Evolutionary conservation across 2,797 vertebrate species (phyloP), one percentile per base, ranked within the genome.

Genomic region (Micromesistius poutassou): DNA sequence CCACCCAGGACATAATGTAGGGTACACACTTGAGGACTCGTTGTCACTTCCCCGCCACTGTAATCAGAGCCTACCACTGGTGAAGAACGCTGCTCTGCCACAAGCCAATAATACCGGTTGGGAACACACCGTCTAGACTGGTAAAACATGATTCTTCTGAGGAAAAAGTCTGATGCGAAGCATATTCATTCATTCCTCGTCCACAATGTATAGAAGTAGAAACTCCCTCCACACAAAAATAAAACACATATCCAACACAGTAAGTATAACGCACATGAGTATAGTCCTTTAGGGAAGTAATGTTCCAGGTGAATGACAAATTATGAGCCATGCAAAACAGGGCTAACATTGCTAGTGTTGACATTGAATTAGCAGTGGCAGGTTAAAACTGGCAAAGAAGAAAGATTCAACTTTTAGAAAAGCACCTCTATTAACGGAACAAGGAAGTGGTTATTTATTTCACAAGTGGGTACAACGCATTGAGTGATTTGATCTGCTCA

Each of bases 91-190:
- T 22, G 77, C 68, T 71, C 36, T 73, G 16, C 4, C 0, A 42
- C 33, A n/a, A 72, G 28, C 13, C 68, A 78, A 84, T 79, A 83
- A 73, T 76, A 9, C n/a, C 30, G 0, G 36, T 73, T 46, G 79
- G 84, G 79, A 74, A 55, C 76, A 42, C 40, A 42, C 40, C 2
- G 10, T 55, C 46, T 55, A 19, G 16, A 55, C 19, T 55, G 46
- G 46, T 55, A 55, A 55, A 55, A 55, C 46, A 55, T 22, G 46
- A 55, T 55, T 55, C 22, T 19, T 4, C 5, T 4, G 46, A 55
- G 46, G 46, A 55, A 14, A 19, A 19, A 55, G 14, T 50, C 1
- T 19, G 1, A 19, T 50, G 46, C 46, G 4, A 50, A 50, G 0
- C 46, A 22, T 14, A 55, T 55, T 22, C 16, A 22, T 55, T 14